Evolutionary conservation across 53 echinoderm and acorn worm genomes (phyloP), one percentile per base, ranked within the genome.

Genomic region (Echinometra lucunter): DNA sequence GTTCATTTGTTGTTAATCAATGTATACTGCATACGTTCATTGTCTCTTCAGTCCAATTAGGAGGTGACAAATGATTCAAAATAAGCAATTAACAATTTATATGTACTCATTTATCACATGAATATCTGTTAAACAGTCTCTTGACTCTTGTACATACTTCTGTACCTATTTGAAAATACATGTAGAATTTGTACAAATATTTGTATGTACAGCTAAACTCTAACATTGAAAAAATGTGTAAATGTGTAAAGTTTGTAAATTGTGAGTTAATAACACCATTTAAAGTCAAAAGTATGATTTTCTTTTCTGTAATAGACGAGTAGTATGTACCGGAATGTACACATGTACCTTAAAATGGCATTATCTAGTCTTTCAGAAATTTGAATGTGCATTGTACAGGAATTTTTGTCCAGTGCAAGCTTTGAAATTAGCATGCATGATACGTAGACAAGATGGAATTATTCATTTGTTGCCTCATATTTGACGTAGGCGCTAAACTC

Each of bases 301-400:
- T 42, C 19, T 78, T 19, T 78, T 9, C 13, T 1, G 42, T 78
- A 78, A 42, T 78, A 42, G 12, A 12, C 42, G 19, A 34, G 17
- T 30, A 78, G 78, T n/a, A 42, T 30, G 19, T 40, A 78, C n/a
- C n/a, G n/a, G 38, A 42, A 40, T 38, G 21, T 78, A 40, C 40
- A 75, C 17, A 11, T 38, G 23, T 42, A 34, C 32, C 30, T 34
- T 72, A 72, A 30, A 72, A 78, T 78, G 78, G 78, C 78, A 78
- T 78, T 78, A 78, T 78, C 37, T 78, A 78, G 78, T 78, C 78
- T 78, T 78, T 78, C 78, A 78, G 78, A 78, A 78, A 40, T 78
- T 40, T 78, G 78, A 78, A 40, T 72, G 72, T 72, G 35, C 72
- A 72, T 78, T 78, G 78, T 78, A 78, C 42, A 78, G 42, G 19